Evolutionary conservation across 2,797 vertebrate genomes (phyloP).

Genomic region (Podarcis siculus): DNA sequence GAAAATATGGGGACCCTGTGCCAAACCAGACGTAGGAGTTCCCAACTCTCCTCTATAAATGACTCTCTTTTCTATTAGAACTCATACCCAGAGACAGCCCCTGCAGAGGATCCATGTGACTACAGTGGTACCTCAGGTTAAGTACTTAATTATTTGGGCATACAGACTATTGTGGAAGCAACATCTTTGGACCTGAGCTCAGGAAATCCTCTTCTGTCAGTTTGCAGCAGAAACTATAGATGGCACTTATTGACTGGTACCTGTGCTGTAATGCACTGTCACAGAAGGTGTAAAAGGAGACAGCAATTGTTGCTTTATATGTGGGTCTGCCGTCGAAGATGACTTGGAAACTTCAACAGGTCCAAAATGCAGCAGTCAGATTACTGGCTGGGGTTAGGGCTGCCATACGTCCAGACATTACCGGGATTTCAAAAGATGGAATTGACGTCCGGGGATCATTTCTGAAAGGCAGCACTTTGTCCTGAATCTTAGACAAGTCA

Average conservation of each 20-base stretch:
- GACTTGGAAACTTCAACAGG: too few species aligned
- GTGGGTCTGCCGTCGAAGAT: too few species aligned
- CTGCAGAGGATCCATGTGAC: neutral
- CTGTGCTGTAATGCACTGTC: neutral
- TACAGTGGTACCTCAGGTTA: too few species aligned
- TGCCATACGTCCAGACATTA: too few species aligned
- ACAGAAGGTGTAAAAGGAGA: neutral
- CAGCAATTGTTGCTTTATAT: neutral
- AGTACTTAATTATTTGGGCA: neutral
- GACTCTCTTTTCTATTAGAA: neutral
- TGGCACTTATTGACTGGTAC: neutral
- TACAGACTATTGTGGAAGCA: neutral
- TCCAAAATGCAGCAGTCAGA: too few species aligned
- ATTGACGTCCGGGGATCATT: too few species aligned
- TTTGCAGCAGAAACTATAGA: neutral
- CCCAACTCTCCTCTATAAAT: neutral
- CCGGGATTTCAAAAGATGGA: too few species aligned
- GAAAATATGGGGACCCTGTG: neutral
- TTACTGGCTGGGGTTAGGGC: too few species aligned
- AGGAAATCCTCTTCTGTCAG: neutral
- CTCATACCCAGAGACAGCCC: neutral
- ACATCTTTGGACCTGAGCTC: neutral
- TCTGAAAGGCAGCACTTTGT: too few species aligned
- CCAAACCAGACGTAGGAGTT: neutral
- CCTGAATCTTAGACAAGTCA: too few species aligned